Evolutionary conservation across 1,140 invertebrate species (phyloP).

Genomic region (Radopholus similis): DNA sequence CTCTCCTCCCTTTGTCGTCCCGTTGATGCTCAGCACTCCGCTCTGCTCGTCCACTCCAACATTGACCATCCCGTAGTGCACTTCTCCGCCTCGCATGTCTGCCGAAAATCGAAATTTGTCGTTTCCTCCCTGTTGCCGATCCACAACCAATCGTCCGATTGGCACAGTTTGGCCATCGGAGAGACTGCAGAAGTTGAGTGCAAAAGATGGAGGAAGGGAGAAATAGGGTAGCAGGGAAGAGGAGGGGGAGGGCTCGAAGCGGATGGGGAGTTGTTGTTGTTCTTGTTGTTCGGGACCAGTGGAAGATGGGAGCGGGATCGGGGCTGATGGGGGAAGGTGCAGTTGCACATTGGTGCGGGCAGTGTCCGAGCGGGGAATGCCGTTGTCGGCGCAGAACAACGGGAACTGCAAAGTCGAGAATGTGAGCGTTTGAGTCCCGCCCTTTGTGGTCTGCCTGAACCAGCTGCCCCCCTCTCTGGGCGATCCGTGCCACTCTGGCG

Average conservation of each 20-base stretch:
- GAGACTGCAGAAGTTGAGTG: no score
- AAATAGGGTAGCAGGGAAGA: not conserved
- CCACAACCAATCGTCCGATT: not conserved
- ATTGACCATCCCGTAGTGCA: not conserved
- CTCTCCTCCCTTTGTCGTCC: not conserved
- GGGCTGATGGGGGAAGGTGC: no score
- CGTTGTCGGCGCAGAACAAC: not conserved
- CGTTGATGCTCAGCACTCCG: not conserved
- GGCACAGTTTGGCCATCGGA: not conserved
- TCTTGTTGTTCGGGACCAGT: not conserved
- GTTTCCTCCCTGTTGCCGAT: not conserved
- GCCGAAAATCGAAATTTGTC: not conserved
- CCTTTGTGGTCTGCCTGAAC: not conserved
- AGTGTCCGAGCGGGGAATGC: not conserved
- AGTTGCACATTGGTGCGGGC: no score
- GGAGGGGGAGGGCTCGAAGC: not conserved
- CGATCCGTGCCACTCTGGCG: not conserved
- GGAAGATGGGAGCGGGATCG: not conserved
- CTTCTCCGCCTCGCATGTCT: not conserved
- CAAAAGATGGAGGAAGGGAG: not conserved
- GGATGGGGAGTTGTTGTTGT: not conserved
- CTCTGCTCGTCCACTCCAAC: not conserved
- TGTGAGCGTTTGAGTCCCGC: not conserved
- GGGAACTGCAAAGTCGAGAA: not conserved
- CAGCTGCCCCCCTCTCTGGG: not conserved